Conservation (phyloP, 2,113 vertebrate genomes). For the Seriola rivoliana region DNA sequence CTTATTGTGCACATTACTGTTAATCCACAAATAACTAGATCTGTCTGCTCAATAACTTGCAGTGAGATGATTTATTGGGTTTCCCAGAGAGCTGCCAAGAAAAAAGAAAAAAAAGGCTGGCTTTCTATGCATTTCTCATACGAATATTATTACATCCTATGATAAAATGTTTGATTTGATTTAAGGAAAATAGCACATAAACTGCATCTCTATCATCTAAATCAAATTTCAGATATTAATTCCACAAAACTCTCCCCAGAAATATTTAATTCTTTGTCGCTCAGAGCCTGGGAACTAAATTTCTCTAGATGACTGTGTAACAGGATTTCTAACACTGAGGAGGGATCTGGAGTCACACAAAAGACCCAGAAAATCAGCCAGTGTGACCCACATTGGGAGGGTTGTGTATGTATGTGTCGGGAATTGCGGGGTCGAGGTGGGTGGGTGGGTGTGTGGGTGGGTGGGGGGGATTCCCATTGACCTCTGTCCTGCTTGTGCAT, state of each 20-base stretch:
- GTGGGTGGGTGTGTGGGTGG: background rate
- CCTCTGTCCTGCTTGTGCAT: constrained; percentile 32
- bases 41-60: constrained; percentile 10
- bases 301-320: constrained; percentile 63
- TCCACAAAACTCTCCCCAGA: constrained; percentile 3
- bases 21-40: constrained; percentile 40
- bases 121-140: background rate
- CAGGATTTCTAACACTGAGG: constrained; percentile 62
- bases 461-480: constrained; percentile 4
- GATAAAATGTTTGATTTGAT: constrained; percentile 10
- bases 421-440: background rate
- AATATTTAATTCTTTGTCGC: constrained; percentile 18
- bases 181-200: background rate
- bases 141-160: background rate
- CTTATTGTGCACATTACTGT: constrained; percentile 41
- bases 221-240: constrained; percentile 8
- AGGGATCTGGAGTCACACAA: constrained; percentile 60
- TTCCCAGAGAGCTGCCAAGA: background rate
- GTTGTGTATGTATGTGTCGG: constrained; percentile 31
- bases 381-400: constrained; percentile 64
- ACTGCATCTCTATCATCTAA: background rate
- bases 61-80: background rate
- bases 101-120: background rate
- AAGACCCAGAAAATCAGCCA: constrained; percentile 62
- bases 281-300: constrained; percentile 59